A percentile compares a stretch with the other conserved stretches of the same genome.
These are phyloP conservation scores for Lepidonotus clava DNA, from an alignment of 2,888 invertebrate genomes.

Conservation along the genomic window DNA sequence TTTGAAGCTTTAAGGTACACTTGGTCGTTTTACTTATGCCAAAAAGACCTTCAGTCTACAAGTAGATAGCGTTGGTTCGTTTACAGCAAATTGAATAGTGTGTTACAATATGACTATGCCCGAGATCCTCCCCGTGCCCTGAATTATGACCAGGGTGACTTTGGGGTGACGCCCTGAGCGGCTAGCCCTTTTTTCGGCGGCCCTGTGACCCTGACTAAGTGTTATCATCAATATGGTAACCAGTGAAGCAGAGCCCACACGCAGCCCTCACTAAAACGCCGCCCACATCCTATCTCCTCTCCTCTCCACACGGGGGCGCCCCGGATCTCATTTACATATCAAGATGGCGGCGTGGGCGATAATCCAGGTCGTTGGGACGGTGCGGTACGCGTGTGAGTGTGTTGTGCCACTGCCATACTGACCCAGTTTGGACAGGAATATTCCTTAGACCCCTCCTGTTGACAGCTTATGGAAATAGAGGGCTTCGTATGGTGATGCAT, in stretches of 20 bases:
- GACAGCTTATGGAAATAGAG: too few species aligned
- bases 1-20: too few species aligned
- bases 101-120: too few species aligned
- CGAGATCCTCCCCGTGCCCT: too few species aligned
- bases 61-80: too few species aligned
- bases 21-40: too few species aligned
- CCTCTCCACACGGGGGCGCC: background rate
- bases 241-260: background rate
- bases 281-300: background rate
- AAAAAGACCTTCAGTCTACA: too few species aligned
- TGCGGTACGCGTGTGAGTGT: background rate
- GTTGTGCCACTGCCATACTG: conserved; percentile 35
- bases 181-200: background rate
- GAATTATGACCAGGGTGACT: too few species aligned
- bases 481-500: too few species aligned
- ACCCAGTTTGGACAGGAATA: background rate
- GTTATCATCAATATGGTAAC: conserved; percentile 16
- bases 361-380: conserved; percentile 7
- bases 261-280: background rate
- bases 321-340: conserved; percentile 9
- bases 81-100: too few species aligned
- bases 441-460: background rate
- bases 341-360: conserved; percentile 43
- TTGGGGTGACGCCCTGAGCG: too few species aligned
- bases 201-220: conserved; percentile 12